phyloP scores from a whole-genome alignment of 30 jellyfish, hydroid and myxozoan genomes.

The Hydractinia symbiolongicarpus region DNA sequence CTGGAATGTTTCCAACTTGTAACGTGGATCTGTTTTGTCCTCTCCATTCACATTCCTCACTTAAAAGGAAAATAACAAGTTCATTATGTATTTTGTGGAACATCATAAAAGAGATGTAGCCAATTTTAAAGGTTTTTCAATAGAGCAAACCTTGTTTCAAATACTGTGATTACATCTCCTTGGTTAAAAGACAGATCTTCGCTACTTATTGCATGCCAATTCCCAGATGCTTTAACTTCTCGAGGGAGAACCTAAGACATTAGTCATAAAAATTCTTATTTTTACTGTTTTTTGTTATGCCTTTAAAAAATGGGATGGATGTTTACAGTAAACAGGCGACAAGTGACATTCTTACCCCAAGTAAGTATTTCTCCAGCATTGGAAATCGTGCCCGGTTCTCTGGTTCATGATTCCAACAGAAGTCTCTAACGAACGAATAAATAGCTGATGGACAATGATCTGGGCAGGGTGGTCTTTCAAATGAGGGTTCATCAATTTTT shows the following conservation, averaged over 20 bases:
- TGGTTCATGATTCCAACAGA: slow-evolving; percentile 78
- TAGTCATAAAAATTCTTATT: not conserved
- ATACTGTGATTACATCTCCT: slow-evolving; percentile 6
- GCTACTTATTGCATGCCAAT: not conserved
- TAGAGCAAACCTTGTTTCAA: not conserved
- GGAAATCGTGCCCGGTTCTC: slow-evolving; percentile 69
- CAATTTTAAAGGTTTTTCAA: not conserved
- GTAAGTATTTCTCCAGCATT: slow-evolving; percentile 47
- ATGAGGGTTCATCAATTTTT: slow-evolving; percentile 78
- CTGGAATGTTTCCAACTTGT: slow-evolving; percentile 67
- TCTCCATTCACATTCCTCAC: slow-evolving; percentile 47
- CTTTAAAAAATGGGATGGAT: not conserved
- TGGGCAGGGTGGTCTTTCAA: slow-evolving; percentile 74
- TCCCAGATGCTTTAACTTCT: not conserved
- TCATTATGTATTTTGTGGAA: too few species aligned
- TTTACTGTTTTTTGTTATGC: not conserved
- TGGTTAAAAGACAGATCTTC: not conserved
- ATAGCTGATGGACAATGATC: slow-evolving; percentile 72
- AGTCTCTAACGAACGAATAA: slow-evolving; percentile 43
- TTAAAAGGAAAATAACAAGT: not conserved
- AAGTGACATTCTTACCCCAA: slow-evolving; percentile 42
- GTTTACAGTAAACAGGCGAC: not conserved
- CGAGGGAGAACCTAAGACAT: slow-evolving; percentile 6
- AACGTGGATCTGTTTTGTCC: slow-evolving; percentile 81
- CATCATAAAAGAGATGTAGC: not conserved